phyloP scores from a whole-genome alignment of 2,113 vertebrate genomes.

The Chionis minor region DNA sequence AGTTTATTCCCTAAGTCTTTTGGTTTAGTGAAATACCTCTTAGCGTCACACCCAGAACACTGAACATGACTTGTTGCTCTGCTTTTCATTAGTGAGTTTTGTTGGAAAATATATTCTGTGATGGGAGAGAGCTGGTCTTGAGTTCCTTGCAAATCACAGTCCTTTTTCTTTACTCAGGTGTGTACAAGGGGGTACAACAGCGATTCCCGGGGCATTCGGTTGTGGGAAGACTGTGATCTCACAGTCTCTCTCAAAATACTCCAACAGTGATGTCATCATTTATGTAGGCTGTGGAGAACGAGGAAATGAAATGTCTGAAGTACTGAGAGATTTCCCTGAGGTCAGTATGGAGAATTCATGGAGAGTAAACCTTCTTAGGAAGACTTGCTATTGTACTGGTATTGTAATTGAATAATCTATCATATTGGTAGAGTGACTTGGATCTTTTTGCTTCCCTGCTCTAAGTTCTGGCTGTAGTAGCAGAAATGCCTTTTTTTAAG shows the following conservation, averaged over 20 bases:
- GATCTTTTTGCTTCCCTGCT: neutral
- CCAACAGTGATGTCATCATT: conserved; percentile 97
- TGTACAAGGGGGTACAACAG: conserved; percentile 98
- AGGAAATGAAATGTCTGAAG: conserved; percentile 99
- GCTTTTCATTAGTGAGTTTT: neutral
- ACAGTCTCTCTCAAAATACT: conserved; percentile 96
- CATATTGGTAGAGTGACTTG: neutral
- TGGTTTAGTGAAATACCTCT: neutral
- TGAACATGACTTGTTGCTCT: neutral
- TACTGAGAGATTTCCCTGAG: conserved; percentile 97
- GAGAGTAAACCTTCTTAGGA: neutral
- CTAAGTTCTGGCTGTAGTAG: neutral
- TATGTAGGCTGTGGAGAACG: conserved; percentile 97
- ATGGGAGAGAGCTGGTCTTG: neutral
- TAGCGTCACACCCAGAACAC: neutral
- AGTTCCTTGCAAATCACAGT: neutral
- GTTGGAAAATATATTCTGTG: neutral
- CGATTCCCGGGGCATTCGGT: conserved; percentile 95
- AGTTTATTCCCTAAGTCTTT: neutral
- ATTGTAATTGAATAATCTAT: neutral
- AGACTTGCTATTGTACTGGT: neutral
- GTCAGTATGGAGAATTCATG: conserved; percentile 72
- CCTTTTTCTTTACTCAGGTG: conserved; percentile 77
- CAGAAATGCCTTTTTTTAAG: neutral
- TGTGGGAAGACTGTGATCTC: conserved; percentile 99